Conservation (phyloP, 2,888 invertebrate species). For the Seira sanloemensis region DNA sequence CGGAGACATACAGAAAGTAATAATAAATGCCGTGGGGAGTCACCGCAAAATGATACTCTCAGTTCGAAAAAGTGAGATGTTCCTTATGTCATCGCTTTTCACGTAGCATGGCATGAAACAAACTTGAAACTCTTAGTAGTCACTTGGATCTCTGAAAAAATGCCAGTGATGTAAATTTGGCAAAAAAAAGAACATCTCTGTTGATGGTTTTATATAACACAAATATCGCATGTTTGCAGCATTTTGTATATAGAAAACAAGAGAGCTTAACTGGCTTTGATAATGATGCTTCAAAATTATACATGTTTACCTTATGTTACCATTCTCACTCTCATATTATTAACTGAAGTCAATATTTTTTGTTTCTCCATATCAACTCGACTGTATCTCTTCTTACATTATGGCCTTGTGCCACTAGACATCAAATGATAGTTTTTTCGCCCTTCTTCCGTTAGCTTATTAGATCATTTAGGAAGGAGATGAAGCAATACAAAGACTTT, state of each 20-base stretch:
- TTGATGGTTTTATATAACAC: conserved; percentile 47
- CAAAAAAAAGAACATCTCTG: conserved; percentile 46
- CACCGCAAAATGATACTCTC: conserved; percentile 61
- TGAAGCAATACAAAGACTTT: conserved; percentile 23
- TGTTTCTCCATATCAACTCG: neutral
- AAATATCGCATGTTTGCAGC: neutral
- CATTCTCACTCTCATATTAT: conserved; percentile 37
- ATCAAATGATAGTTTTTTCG: conserved; percentile 53
- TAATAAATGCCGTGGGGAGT: conserved; percentile 63
- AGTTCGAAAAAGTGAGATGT: conserved; percentile 59
- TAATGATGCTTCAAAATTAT: neutral
- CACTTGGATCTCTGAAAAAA: conserved; percentile 31
- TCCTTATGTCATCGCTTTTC: conserved; percentile 50
- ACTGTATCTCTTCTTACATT: conserved; percentile 15
- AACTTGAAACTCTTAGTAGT: conserved; percentile 16
- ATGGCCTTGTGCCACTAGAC: conserved; percentile 46
- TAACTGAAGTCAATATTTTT: conserved; percentile 39
- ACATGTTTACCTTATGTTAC: conserved; percentile 1
- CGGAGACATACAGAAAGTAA: conserved; percentile 15
- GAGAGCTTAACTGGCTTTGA: neutral
- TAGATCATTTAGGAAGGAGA: conserved; percentile 55
- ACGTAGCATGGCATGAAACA: conserved; percentile 31
- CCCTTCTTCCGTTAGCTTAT: conserved; percentile 37
- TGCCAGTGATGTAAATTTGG: conserved; percentile 54
- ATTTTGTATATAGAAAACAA: neutral